A percentile compares a stretch with the other conserved stretches of the same genome.
Evolutionary conservation across 1,140 invertebrate genomes (phyloP).

Genomic region (Adoxophyes honmai): DNA sequence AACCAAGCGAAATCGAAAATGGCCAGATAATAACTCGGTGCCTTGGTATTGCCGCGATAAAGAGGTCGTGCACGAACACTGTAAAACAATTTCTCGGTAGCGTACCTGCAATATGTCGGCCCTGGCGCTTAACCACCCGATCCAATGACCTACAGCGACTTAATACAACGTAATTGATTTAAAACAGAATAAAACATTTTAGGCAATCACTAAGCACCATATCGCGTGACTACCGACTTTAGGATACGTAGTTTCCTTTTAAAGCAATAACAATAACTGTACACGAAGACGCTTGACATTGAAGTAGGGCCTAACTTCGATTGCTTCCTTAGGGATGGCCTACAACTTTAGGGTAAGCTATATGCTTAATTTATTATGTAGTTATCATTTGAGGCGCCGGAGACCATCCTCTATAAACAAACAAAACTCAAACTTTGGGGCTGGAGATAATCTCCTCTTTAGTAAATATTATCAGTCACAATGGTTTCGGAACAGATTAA

Average conservation of each 20-base stretch:
- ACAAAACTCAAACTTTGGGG: slow-evolving; percentile 3
- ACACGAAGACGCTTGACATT: neutral
- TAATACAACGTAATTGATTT: slow-evolving; percentile 20
- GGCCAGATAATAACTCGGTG: too few species aligned
- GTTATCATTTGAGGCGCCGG: slow-evolving; percentile 3
- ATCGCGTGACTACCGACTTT: slow-evolving; percentile 27
- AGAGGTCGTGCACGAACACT: too few species aligned
- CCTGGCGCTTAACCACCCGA: neutral
- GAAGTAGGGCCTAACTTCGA: neutral
- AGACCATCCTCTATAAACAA: slow-evolving; percentile 9
- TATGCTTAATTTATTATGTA: slow-evolving; percentile 3
- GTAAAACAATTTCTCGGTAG: too few species aligned
- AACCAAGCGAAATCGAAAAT: too few species aligned
- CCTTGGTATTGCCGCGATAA: too few species aligned
- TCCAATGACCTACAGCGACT: slow-evolving; percentile 2
- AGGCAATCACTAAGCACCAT: slow-evolving; percentile 25
- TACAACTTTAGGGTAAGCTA: neutral
- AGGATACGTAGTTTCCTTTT: neutral
- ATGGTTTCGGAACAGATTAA: neutral
- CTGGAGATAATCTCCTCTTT: slow-evolving; percentile 1
- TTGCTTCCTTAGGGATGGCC: neutral
- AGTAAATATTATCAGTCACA: slow-evolving; percentile 9
- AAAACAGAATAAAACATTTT: slow-evolving; percentile 17
- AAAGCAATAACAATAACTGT: neutral
- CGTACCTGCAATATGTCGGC: too few species aligned